Conservation (phyloP, 2,797 vertebrate genomes). For the Tragelaphus eurycerus region DNA sequence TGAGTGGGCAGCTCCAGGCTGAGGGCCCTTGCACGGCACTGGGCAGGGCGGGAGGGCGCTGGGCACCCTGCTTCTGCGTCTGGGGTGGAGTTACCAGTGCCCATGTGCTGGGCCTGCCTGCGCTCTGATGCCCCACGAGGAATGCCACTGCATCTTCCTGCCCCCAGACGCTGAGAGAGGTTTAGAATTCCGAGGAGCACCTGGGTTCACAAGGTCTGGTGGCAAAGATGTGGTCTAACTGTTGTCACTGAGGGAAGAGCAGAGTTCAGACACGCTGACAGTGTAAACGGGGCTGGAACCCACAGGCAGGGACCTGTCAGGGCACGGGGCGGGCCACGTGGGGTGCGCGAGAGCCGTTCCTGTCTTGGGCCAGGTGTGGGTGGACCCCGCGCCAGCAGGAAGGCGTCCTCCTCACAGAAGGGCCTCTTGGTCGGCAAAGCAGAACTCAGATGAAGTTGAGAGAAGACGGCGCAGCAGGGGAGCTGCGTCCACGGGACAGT, state of each 20-base stretch:
- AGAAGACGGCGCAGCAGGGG: not conserved
- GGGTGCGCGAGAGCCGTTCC: fast-evolving
- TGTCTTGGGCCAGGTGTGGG: not conserved
- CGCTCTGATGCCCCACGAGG: not conserved
- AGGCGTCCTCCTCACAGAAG: not conserved
- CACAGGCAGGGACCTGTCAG: not conserved
- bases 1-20: slow-evolving; percentile 85
- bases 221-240: fast-evolving
- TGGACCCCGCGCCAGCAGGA: not conserved
- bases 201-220: not conserved
- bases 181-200: not conserved
- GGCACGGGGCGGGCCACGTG: fast-evolving
- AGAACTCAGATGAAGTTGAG: fast-evolving
- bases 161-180: fast-evolving
- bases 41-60: not conserved
- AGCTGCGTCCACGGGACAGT: fast-evolving
- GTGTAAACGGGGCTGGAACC: not conserved
- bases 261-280: not conserved
- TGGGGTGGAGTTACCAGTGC: not conserved
- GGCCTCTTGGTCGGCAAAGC: not conserved
- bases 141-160: not conserved
- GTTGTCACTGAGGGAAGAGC: not conserved
- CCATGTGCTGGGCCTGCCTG: not conserved
- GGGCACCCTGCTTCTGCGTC: not conserved
- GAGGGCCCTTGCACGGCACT: too few species aligned